Evolutionary conservation across 2,113 vertebrate genomes (phyloP).

Genomic region (Marcusenius ussheri): DNA sequence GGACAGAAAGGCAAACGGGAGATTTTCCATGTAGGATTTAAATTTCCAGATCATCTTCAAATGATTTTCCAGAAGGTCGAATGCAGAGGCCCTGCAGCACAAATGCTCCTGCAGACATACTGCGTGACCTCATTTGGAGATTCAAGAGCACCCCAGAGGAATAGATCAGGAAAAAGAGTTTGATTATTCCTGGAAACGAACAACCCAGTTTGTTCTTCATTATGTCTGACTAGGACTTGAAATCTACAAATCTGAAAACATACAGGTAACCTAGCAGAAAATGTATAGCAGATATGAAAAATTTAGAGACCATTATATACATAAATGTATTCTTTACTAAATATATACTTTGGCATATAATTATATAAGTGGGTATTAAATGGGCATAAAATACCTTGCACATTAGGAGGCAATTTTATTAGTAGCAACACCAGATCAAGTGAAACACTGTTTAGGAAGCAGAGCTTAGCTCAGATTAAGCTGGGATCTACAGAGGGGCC

Average conservation of each 20-base stretch:
- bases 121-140: background rate
- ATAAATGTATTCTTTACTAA: background rate
- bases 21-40: background rate
- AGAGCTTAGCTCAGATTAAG: background rate
- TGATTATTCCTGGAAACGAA: background rate
- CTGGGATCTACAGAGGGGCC: background rate
- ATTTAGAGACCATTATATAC: background rate
- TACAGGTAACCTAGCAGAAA: background rate
- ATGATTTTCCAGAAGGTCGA: background rate
- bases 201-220: background rate
- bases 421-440: background rate
- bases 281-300: background rate
- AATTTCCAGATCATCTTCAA: conserved; percentile 16
- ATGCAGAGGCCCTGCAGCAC: background rate
- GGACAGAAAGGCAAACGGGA: background rate
- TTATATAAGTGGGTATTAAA: background rate
- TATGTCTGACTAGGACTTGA: background rate
- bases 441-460: conserved; percentile 7
- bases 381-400: background rate
- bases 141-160: background rate
- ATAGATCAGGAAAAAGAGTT: background rate
- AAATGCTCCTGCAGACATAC: conserved; percentile 7
- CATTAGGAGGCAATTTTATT: conserved; percentile 1
- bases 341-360: background rate
- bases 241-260: background rate